These are phyloP conservation scores for Arion vulgaris DNA, from an alignment of 1,140 invertebrate genomes.

Conservation along the genomic window DNA sequence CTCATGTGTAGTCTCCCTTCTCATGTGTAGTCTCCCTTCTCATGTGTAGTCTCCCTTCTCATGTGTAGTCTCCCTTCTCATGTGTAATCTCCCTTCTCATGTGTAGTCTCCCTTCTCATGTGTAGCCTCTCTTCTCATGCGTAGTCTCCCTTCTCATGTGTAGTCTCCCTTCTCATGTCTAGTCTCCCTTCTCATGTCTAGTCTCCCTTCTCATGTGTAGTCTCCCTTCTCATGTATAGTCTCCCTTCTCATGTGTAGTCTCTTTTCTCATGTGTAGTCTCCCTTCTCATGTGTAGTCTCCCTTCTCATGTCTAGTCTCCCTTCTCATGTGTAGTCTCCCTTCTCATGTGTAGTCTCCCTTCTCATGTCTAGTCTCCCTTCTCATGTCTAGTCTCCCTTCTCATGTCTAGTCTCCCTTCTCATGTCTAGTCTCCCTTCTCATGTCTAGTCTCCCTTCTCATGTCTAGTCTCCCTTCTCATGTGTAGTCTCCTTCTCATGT, in stretches of 20 bases:
- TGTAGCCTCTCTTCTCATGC: background rate
- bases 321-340: too few relatives aligned
- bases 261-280: too few relatives aligned
- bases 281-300: too few relatives aligned
- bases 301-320: too few relatives aligned
- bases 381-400: too few relatives aligned
- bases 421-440: background rate
- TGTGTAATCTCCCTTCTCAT: background rate
- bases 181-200: too few relatives aligned
- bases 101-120: background rate
- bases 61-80: background rate
- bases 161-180: background rate
- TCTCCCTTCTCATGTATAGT: background rate
- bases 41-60: background rate
- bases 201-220: background rate
- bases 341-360: too few relatives aligned
- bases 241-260: too few relatives aligned
- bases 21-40: background rate
- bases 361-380: background rate
- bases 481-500: background rate
- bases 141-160: background rate
- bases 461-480: background rate
- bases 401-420: background rate
- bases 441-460: background rate
- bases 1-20: background rate